Evolutionary conservation across 2,113 vertebrate genomes (phyloP).

Genomic region (Pelecanus crispus): DNA sequence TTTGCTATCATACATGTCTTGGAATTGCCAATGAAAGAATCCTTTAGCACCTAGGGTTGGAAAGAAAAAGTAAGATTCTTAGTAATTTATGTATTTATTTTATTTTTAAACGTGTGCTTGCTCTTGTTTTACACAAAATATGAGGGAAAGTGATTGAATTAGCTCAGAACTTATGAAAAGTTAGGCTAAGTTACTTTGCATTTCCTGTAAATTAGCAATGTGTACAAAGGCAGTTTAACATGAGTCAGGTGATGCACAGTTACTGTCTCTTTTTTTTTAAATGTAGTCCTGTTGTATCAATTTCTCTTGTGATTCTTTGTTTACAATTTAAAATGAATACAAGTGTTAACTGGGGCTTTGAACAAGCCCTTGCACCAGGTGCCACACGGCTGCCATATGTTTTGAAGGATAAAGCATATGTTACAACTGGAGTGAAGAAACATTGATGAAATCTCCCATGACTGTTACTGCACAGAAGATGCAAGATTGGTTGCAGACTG

Average conservation of each 20-base stretch:
- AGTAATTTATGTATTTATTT: background rate
- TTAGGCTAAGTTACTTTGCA: background rate
- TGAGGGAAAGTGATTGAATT: background rate
- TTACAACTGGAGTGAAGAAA: background rate
- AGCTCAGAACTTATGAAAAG: background rate
- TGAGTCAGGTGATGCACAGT: background rate
- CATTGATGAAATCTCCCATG: background rate
- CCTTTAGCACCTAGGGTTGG: slow-evolving; percentile 82
- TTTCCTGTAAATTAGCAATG: background rate
- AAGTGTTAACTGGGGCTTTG: background rate
- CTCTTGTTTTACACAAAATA: background rate
- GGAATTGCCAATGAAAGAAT: slow-evolving; percentile 91
- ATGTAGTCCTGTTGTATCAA: background rate
- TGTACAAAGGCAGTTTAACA: background rate
- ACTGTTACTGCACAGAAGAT: background rate
- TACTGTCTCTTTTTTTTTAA: background rate
- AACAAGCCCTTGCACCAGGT: background rate
- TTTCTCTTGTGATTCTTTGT: background rate
- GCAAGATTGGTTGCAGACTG: background rate
- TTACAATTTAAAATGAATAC: background rate
- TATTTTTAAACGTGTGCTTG: background rate
- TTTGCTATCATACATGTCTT: slow-evolving; percentile 95
- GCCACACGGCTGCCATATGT: background rate
- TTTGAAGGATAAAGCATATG: background rate
- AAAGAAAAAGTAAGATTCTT: background rate